A percentile compares a stretch with the other conserved stretches of the same genome.
phyloP scores from a whole-genome alignment of 2,797 vertebrate genomes.

The Tragelaphus oryx region DNA sequence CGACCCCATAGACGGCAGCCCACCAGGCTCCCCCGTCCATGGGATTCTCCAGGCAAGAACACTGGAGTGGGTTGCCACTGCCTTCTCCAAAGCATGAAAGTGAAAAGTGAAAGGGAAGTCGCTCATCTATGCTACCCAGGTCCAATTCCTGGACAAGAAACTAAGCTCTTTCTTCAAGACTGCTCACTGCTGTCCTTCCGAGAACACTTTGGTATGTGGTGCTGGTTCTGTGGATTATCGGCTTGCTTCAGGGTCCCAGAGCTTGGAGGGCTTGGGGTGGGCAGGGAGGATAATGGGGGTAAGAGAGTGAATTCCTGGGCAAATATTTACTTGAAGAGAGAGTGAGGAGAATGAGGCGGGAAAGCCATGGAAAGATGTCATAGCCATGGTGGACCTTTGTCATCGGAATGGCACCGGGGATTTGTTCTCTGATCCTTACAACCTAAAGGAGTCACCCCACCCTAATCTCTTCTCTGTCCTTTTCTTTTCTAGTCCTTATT shows the following conservation, averaged over 20 bases:
- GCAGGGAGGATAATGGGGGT: neutral
- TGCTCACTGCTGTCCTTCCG: neutral
- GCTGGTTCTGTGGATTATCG: neutral
- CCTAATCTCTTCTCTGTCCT: neutral
- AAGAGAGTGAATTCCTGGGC: neutral
- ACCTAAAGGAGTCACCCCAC: fast-evolving
- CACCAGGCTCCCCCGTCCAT: too few relatives aligned
- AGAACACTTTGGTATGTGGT: neutral
- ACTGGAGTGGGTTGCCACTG: too few relatives aligned
- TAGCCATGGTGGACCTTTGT: too few relatives aligned
- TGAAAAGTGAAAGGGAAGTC: too few relatives aligned
- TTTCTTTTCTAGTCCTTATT: neutral
- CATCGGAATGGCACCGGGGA: neutral
- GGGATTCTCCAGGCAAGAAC: too few relatives aligned
- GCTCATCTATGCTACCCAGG: neutral
- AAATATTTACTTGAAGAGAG: neutral
- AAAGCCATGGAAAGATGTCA: neutral
- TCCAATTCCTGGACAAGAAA: neutral
- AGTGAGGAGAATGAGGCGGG: neutral
- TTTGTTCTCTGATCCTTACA: neutral
- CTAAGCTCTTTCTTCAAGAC: neutral
- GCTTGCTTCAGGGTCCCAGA: neutral
- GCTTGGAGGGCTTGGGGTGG: neutral
- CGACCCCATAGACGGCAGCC: too few relatives aligned
- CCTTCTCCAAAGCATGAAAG: too few relatives aligned